Conservation (phyloP, 2,113 vertebrate genomes). For the Malaclemys terrapin region DNA sequence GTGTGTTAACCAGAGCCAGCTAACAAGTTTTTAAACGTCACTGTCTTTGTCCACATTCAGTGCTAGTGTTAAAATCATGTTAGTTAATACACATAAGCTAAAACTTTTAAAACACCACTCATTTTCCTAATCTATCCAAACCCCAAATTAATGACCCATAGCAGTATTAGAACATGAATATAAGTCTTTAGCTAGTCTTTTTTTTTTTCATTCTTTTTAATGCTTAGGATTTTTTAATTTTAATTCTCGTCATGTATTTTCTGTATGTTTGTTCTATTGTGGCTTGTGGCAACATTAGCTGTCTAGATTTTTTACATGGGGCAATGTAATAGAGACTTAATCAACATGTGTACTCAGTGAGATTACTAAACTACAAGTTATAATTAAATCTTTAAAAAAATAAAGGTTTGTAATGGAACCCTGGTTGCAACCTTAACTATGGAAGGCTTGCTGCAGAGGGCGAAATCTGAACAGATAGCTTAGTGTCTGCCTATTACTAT, state of each 20-base stretch:
- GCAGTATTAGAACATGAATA: background rate
- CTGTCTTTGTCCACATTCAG: background rate
- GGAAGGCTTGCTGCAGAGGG: constrained; percentile 37
- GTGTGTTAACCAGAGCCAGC: background rate
- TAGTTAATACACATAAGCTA: background rate
- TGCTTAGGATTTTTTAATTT: background rate
- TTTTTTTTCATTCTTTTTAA: background rate
- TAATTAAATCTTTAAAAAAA: constrained; percentile 49
- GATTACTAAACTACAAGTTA: constrained; percentile 53
- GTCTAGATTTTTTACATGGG: background rate
- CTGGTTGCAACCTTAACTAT: constrained; percentile 20
- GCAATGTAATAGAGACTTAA: constrained; percentile 45
- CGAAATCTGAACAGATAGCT: constrained; percentile 17
- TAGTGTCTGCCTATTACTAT: constrained; percentile 32
- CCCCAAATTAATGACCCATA: background rate
- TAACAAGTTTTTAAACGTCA: background rate
- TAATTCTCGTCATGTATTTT: constrained; percentile 28
- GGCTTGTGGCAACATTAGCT: background rate
- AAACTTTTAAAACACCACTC: background rate
- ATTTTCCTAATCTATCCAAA: background rate
- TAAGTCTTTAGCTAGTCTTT: background rate
- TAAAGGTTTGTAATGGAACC: constrained; percentile 27
- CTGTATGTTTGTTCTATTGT: background rate
- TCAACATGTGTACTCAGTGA: constrained; percentile 50
- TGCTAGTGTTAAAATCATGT: background rate